phyloP scores from a whole-genome alignment of 2,888 invertebrate species.

The Thysanoteuthis rhombus region DNA sequence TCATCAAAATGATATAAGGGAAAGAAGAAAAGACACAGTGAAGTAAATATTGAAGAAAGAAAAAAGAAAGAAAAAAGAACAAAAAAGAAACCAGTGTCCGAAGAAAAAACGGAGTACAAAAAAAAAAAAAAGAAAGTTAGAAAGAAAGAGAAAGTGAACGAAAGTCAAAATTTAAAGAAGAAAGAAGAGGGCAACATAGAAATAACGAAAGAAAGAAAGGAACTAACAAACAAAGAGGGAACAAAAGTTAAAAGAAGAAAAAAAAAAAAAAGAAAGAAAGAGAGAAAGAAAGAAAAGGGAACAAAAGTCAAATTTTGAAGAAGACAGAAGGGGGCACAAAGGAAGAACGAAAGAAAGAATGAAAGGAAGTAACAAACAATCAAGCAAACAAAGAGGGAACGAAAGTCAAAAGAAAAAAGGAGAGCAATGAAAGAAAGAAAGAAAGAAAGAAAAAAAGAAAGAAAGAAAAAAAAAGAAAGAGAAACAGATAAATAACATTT shows the following conservation, averaged over 20 bases:
- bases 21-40: no score
- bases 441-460: background rate
- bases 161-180: no score
- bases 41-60: no score
- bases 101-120: background rate
- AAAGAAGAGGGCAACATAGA: background rate
- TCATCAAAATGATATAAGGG: no score
- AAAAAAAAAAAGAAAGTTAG: background rate
- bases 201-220: background rate
- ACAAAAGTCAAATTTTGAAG: background rate
- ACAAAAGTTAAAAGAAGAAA: background rate
- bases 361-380: background rate
- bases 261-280: background rate
- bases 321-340: background rate
- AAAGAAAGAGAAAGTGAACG: background rate
- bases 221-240: no score
- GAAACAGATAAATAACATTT: constrained; percentile 24
- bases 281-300: background rate
- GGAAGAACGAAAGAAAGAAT: background rate
- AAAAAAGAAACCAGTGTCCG: background rate
- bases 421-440: background rate
- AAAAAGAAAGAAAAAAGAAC: background rate
- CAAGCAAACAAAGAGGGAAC: no score
- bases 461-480: background rate
- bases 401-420: background rate